These are phyloP conservation scores for Dasysyrphus albostriatus DNA, from an alignment of 2,888 invertebrate species.

Conservation along the genomic window DNA sequence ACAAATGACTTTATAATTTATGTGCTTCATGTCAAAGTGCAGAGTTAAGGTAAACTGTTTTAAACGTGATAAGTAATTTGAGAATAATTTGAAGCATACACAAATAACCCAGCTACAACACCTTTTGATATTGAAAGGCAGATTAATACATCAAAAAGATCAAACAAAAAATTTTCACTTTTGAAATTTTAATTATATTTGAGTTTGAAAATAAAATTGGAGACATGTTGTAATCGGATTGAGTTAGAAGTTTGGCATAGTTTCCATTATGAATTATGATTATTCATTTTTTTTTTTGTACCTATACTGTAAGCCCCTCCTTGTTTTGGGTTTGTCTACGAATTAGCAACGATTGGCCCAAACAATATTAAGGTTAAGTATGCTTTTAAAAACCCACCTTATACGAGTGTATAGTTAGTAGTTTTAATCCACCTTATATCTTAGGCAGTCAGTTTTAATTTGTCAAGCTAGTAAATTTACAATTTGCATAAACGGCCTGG, in stretches of 20 bases:
- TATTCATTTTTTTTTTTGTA: background rate
- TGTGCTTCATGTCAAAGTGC: slow-evolving; percentile 34
- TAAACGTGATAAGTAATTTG: slow-evolving; percentile 3
- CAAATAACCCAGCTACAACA: background rate
- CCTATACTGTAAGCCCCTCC: slow-evolving; percentile 21
- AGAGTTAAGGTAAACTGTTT: background rate
- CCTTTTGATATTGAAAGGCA: slow-evolving; percentile 5
- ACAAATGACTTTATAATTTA: slow-evolving; percentile 42
- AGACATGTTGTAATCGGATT: slow-evolving; percentile 9
- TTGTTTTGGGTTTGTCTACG: background rate
- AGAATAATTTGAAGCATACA: slow-evolving; percentile 7
- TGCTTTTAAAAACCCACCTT: background rate
- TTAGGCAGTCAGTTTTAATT: slow-evolving; percentile 20
- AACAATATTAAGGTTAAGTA: background rate
- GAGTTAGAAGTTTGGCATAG: background rate
- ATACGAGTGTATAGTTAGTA: background rate
- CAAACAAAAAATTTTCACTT: background rate
- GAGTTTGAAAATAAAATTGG: background rate
- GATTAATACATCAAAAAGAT: background rate
- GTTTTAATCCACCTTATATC: slow-evolving; percentile 12
- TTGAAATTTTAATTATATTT: background rate
- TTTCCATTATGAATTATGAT: background rate
- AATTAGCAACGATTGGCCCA: slow-evolving; percentile 1
- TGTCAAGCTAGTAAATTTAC: slow-evolving; percentile 26
- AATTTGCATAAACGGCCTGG: slow-evolving; percentile 14